phyloP scores from a whole-genome alignment of 2,797 vertebrate genomes.

The Neomorphus geoffroyi region DNA sequence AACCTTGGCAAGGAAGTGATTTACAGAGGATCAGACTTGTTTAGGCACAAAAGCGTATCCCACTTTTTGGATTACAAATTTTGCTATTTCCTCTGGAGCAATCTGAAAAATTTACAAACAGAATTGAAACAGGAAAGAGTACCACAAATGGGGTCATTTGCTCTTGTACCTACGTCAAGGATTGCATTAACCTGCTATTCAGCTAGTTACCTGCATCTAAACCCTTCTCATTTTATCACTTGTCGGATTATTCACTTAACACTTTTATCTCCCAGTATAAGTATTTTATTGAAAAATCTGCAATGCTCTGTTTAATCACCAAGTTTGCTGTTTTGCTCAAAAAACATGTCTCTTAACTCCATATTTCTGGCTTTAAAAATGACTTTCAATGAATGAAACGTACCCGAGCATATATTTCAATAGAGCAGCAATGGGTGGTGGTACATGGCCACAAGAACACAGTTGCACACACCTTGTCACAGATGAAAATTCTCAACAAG shows the following conservation, averaged over 20 bases:
- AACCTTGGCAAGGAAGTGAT: not conserved
- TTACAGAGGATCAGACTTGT: not conserved
- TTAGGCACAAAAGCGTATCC: not conserved
- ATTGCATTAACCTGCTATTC: not conserved
- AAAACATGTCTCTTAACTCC: not conserved
- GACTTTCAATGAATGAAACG: not conserved
- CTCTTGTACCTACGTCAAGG: not conserved
- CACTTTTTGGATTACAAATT: not conserved
- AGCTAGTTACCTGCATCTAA: not conserved
- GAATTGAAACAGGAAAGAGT: not conserved
- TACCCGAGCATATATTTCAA: not conserved
- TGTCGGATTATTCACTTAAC: not conserved
- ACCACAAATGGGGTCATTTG: rapidly evolving
- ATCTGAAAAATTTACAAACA: not conserved
- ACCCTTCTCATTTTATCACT: not conserved
- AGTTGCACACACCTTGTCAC: not conserved
- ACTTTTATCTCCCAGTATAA: not conserved
- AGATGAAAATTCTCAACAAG: too few relatives aligned
- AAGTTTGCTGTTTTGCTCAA: not conserved
- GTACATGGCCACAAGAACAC: rapidly evolving
- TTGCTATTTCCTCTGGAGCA: not conserved
- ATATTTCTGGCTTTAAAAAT: not conserved
- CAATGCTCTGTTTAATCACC: not conserved
- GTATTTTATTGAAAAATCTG: not conserved
- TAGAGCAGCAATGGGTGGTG: not conserved